These are phyloP conservation scores for Acleris laterana DNA, from an alignment of 2,888 invertebrate genomes.

Conservation along the genomic window DNA sequence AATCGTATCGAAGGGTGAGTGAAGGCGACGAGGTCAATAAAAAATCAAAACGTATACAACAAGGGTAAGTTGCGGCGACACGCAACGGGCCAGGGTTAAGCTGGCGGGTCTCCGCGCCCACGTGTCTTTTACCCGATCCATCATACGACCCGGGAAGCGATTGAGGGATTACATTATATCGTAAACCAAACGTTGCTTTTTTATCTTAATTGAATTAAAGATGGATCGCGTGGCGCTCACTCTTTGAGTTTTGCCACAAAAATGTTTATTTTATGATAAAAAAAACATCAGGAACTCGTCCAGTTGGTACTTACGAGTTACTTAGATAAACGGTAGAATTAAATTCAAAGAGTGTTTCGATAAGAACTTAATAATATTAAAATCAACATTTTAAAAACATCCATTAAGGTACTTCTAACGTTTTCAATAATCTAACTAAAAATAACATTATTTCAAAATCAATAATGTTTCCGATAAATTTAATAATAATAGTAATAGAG, in stretches of 20 bases:
- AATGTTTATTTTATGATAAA: too few species aligned
- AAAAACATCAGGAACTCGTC: too few species aligned
- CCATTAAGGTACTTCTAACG: too few species aligned
- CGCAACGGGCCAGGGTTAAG: constrained; percentile 68
- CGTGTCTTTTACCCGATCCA: constrained; percentile 18
- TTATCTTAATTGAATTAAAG: constrained; percentile 14
- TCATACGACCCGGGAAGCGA: neutral
- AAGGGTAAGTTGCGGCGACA: constrained; percentile 61
- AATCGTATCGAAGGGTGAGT: constrained; percentile 30
- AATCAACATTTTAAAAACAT: too few species aligned
- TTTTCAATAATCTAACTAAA: too few species aligned
- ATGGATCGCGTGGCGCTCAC: neutral
- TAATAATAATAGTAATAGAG: too few species aligned
- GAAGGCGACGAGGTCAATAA: constrained; percentile 54
- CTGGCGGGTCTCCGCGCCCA: constrained; percentile 51
- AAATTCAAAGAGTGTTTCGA: too few species aligned
- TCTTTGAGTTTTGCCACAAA: neutral
- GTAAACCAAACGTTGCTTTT: constrained; percentile 10
- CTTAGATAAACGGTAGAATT: too few species aligned
- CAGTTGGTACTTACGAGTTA: too few species aligned
- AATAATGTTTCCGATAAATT: too few species aligned
- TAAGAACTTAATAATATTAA: too few species aligned
- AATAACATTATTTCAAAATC: too few species aligned
- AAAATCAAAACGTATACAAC: constrained; percentile 50
- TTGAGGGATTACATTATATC: constrained; percentile 41